Evolutionary conservation across 2,888 invertebrate species (phyloP), one percentile per base, ranked within the genome.

Genomic region (Sicus ferrugineus): DNA sequence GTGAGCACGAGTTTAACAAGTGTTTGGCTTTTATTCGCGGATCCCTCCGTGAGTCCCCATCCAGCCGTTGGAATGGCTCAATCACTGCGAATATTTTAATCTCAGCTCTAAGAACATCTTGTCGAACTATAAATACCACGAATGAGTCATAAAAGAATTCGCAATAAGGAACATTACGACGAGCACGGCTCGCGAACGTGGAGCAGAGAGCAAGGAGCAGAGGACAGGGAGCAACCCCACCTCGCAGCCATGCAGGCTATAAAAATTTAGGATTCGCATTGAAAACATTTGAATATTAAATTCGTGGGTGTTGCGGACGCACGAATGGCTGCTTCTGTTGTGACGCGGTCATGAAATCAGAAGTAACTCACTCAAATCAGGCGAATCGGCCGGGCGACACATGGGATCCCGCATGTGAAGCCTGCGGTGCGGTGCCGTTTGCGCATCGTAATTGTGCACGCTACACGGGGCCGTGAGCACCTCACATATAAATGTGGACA

Each of bases 221-320:
- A 11, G 42, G 19, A 21, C 26, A 63, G 50, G 11, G 30, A 62
- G 23, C 62, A 52, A 52, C n/a, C 21, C 52, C 52, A 52, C 23
- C 52, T 19, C 9, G 23, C 54, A 42, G 23, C 28, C 56, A 42
- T n/a, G 26, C 11, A 28, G 38, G 56, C 46, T 11, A 42, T 56
- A 66, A 56, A 56, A 16, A 42, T 42, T 42, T 30, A 42, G 23
- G 42, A 30, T 38, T 66, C 26, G 19, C 56, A 66, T 42, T 56
- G 30, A 63, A 52, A 52, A 77, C 78, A 74, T 79, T 79, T 80
- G 77, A 78, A 79, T 79, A 79, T 79, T 79, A 78, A 80, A 78
- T 74, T 52, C 66, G 28, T n/a, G n/a, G n/a, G n/a, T n/a, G n/a
- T 56, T 56, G 66, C 56, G 56, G 66, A 42, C 42, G 31, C 56